Percentiles rank a stretch among this genome's conserved stretches.
Evolutionary conservation across 2,797 vertebrate species (phyloP).

Genomic region (Falco columbarius): DNA sequence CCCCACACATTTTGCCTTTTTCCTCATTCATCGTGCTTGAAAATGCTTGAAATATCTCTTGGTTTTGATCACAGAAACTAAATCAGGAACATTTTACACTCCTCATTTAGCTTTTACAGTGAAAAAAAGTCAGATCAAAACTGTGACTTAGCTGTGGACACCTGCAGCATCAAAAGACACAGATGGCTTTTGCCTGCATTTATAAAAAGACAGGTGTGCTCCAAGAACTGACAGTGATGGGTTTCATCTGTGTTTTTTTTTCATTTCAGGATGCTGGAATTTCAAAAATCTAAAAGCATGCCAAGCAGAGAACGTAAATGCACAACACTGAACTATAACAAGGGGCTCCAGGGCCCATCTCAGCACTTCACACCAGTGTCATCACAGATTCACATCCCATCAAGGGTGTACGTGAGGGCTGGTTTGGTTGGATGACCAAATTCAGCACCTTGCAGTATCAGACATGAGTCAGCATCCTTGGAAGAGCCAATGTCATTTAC

Average conservation of each 20-base stretch:
- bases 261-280: not conserved
- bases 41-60: conserved; percentile 23
- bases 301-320: not conserved
- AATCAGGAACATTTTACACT: not conserved
- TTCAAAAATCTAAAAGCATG: not conserved
- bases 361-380: not conserved
- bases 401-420: rapidly evolving
- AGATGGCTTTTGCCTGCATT: conserved; percentile 7
- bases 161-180: not conserved
- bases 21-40: not conserved
- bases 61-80: not conserved
- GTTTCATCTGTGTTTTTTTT: not conserved
- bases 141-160: not conserved
- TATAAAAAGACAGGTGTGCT: conserved; percentile 17
- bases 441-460: not conserved
- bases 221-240: not conserved
- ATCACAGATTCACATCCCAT: not conserved
- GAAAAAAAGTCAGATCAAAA: not conserved
- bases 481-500: not conserved
- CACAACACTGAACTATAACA: not conserved
- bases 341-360: not conserved
- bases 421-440: not conserved
- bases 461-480: not conserved
- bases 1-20: not conserved
- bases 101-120: not conserved